phyloP scores from a whole-genome alignment of 2,888 invertebrate genomes.

The Archaeoteleia sp. region DNA sequence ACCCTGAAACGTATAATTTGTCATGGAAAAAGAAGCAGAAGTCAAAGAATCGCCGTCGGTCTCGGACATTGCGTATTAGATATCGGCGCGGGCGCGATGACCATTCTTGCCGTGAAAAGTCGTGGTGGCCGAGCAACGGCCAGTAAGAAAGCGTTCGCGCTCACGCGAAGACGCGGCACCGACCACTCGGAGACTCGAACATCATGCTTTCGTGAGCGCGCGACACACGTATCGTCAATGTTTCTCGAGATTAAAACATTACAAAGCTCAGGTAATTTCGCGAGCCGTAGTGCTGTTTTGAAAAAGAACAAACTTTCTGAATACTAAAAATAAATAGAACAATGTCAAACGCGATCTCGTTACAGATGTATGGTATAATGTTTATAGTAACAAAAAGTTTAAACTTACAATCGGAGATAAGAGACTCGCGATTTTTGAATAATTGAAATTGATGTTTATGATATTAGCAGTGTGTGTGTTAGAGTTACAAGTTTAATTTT shows the following conservation, averaged over 20 bases:
- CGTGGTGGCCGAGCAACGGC: conserved; percentile 62
- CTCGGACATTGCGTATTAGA: conserved; percentile 47
- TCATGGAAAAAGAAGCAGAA: conserved; percentile 10
- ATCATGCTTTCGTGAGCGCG: conserved; percentile 36
- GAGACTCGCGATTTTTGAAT: too few relatives aligned
- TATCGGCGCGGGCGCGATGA: conserved; percentile 58
- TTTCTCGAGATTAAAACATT: conserved; percentile 41
- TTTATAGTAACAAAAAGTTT: too few relatives aligned
- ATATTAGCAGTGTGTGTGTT: too few relatives aligned
- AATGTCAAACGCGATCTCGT: too few relatives aligned
- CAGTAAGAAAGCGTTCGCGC: conserved; percentile 73
- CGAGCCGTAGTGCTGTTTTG: too few relatives aligned
- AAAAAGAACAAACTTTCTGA: too few relatives aligned
- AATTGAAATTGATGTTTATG: too few relatives aligned
- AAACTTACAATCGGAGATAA: too few relatives aligned
- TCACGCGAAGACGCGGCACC: conserved; percentile 66
- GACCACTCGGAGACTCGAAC: conserved; percentile 29
- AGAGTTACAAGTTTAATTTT: too few relatives aligned
- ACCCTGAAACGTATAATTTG: conserved; percentile 14
- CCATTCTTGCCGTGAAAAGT: conserved; percentile 61
- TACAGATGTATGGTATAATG: too few relatives aligned
- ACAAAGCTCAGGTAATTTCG: conserved; percentile 36
- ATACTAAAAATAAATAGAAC: too few relatives aligned
- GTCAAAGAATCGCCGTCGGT: conserved; percentile 41
- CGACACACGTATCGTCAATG: conserved; percentile 45